phyloP scores from a whole-genome alignment of 2,797 vertebrate species.

The Danio tinwini region DNA sequence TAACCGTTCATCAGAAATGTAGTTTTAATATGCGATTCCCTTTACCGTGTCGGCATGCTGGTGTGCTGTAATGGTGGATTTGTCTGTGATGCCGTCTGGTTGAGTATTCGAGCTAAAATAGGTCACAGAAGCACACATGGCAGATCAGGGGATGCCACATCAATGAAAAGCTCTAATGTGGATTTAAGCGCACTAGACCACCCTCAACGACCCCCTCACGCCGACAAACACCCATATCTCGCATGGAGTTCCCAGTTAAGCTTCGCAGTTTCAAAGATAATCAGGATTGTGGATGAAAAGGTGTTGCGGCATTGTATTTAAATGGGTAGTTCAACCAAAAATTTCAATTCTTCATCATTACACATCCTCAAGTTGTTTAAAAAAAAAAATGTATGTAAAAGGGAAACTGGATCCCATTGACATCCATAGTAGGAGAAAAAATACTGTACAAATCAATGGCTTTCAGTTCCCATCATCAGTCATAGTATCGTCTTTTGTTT shows the following conservation, averaged over 20 bases:
- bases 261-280: slow-evolving; percentile 10
- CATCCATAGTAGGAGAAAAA: no score
- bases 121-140: slow-evolving; percentile 24
- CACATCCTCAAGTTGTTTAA: no score
- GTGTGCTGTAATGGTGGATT: slow-evolving; percentile 16
- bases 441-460: no score
- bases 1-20: not conserved
- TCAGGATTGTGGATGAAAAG: slow-evolving; percentile 24
- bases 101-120: slow-evolving; percentile 37
- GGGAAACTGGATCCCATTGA: no score
- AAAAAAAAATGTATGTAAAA: no score
- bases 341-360: no score
- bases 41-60: not conserved
- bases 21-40: not conserved
- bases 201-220: not conserved
- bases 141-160: slow-evolving; percentile 18
- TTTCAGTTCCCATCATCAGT: no score
- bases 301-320: not conserved
- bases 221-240: not conserved
- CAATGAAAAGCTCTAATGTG: slow-evolving; percentile 34
- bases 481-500: no score
- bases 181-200: slow-evolving; percentile 43
- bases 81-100: slow-evolving; percentile 10
- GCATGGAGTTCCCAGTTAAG: not conserved
- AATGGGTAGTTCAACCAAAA: no score